Evolutionary conservation across 2,797 vertebrate genomes (phyloP), one percentile per base, ranked within the genome.

Genomic region (Labroides dimidiatus): DNA sequence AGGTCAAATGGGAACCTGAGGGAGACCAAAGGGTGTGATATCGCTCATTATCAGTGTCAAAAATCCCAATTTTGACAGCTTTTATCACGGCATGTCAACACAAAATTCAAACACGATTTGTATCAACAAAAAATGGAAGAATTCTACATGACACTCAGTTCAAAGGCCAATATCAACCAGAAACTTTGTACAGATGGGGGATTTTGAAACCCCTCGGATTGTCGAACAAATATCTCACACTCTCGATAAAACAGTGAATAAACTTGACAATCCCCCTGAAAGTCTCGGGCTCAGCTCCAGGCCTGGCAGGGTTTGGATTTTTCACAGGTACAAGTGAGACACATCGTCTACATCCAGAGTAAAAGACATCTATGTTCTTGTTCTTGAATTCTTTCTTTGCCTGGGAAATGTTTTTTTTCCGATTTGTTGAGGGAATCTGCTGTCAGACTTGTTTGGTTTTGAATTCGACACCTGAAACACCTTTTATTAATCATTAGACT

Each of bases 231-330:
- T 64, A 76, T 87, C 67, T 56, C 80, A 81, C 69, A 36, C 30
- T 41, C 52, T 75, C 65, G 65, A 77, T 85, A 76, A 88, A 84
- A 75, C 80, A 63, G 50, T 80, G 64, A 69, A 73, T 86, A 88
- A 84, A 90, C 69, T 56, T 69, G 49, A 78, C 70, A 68, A 59
- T 45, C 51, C 36, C 36, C 19, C 36, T 77, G 80, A 81, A 78
- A 75, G 24, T 43, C 72, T 69, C 55, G 23, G 39, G 57, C 71
- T 84, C 69, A 9, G 68, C 43, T 67, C 52, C 68, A 60, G 30
- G 51, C 27, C 48, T 50, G 50, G 56, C 56, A 53, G 53, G 9
- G n/a, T 51, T 75, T 75, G 45, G 41, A 17, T 52, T 69, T 78
- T 65, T 65, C 64, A 61, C 75, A 72, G 63, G 30, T 50, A n/a